Base-by-base conservation (phyloP, 2,888 invertebrate genomes). In the Rugalucina vietnamica region DNA sequence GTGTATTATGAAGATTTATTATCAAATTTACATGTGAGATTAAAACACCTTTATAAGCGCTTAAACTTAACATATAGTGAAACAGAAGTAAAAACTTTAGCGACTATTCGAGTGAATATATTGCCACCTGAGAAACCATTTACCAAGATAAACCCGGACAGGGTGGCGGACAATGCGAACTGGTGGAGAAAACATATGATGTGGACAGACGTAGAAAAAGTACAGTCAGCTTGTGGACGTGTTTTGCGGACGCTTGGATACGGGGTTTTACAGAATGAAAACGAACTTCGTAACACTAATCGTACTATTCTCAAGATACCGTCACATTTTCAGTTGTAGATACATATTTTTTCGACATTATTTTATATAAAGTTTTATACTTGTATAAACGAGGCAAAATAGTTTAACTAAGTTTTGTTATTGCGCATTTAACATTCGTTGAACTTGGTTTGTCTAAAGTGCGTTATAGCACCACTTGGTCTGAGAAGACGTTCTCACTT, bases 151-250 rank as follows among this genome's bases (percentile, higher is more conserved):
- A 32, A 34, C 21, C 18, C 18, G 10, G 65, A 65, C 18, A 49
- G 86, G 4, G 71, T 60, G 3, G 14, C 32, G 0, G 84, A 84
- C 69, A 86, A 86, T 43, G 79, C 86, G 14, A 74, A 79, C 36
- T 86, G 86, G 86, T 86, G 86, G 86, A 71, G 86, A 39, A 57
- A 32, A 10, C 76, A 84, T 57, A 37, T 86, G 69, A n/a, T 79
- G 0, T 86, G 65, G 65, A 4, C 18, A 2, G 65, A 65, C 21
- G 34, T 65, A 1, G 10, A 65, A 32, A 65, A 34, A 65, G 34
- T 65, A 65, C 4, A 65, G 32, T 34, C 32, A 5, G 65, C 34
- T 2, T 65, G 65, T 65, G 12, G 29, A 34, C 4, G 34, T 18
- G 34, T 65, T 3, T 34, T n/a, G 34, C 65, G 21, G 4, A 2